Conservation (phyloP, 2,888 invertebrate species). For the Drosophila cognata region DNA sequence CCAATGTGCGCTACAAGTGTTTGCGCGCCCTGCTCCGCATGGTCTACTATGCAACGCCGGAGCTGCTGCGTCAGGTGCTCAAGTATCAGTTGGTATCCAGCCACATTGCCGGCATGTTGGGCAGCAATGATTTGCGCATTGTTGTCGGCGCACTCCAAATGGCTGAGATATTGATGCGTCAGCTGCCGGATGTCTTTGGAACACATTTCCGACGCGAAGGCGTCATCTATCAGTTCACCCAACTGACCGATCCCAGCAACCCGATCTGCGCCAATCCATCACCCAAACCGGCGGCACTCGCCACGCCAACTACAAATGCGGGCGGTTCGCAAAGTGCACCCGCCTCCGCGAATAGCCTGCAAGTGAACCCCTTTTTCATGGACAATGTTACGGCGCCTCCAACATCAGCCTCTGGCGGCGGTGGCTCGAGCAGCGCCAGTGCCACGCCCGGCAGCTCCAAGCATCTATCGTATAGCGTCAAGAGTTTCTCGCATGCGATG, state of each 20-base stretch:
- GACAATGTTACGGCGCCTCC: slow-evolving; percentile 60
- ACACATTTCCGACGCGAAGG: slow-evolving; percentile 98
- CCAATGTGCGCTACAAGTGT: slow-evolving; percentile 98
- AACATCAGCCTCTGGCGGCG: slow-evolving; percentile 3
- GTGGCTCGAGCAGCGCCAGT: slow-evolving; percentile 66
- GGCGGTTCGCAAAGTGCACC: slow-evolving; percentile 82
- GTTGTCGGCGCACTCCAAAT: slow-evolving; percentile 98
- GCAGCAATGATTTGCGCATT: slow-evolving; percentile 97
- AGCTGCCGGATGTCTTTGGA: slow-evolving; percentile 97
- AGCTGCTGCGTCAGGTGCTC: slow-evolving; percentile 91
- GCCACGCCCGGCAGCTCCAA: slow-evolving; percentile 82
- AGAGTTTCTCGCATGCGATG: slow-evolving; percentile 83
- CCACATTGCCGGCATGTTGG: slow-evolving; percentile 99
- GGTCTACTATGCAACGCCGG: slow-evolving; percentile 96
- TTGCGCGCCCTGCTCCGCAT: slow-evolving; percentile 97
- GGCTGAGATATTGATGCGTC: slow-evolving; percentile 98
- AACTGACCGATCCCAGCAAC: slow-evolving; percentile 89
- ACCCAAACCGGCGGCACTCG: slow-evolving; percentile 85
- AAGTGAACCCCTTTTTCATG: slow-evolving; percentile 83
- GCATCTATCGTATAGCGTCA: slow-evolving; percentile 82
- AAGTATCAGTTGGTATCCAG: slow-evolving; percentile 93
- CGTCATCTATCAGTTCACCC: slow-evolving; percentile 94
- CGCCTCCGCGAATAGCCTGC: slow-evolving; percentile 82
- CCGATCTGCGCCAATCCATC: slow-evolving; percentile 86
- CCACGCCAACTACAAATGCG: slow-evolving; percentile 63